Evolutionary conservation across 2,113 vertebrate species (phyloP).

Genomic region (Excalfactoria chinensis): DNA sequence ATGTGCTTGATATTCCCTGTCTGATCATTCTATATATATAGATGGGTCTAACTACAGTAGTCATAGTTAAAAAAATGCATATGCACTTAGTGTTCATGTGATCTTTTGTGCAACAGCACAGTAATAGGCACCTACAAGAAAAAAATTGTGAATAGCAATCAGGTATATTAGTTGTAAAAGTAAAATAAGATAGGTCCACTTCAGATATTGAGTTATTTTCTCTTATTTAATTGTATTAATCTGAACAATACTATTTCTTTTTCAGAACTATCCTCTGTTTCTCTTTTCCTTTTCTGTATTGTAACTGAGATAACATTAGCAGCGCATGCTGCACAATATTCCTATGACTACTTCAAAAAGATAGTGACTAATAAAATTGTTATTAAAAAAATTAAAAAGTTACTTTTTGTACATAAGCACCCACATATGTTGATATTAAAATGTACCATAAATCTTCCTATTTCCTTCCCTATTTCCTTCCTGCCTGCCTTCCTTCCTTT

Average conservation of each 20-base stretch:
- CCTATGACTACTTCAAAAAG: background rate
- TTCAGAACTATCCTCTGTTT: background rate
- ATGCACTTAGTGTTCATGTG: accelerated
- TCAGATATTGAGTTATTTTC: background rate
- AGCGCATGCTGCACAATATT: background rate
- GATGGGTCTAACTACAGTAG: background rate
- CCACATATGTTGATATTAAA: background rate
- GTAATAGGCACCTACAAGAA: background rate
- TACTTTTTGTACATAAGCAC: background rate
- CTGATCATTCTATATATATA: background rate
- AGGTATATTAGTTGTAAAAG: background rate
- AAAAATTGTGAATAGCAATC: background rate
- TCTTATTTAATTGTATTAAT: background rate
- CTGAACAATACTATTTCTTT: background rate
- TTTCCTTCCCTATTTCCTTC: background rate
- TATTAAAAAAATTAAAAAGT: background rate
- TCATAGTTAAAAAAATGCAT: background rate
- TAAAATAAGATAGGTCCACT: background rate
- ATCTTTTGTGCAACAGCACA: background rate
- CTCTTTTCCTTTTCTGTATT: background rate
- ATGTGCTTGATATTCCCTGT: background rate
- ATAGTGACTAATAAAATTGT: background rate
- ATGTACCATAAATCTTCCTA: background rate
- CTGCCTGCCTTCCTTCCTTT: background rate
- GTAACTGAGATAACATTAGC: background rate